A percentile compares a stretch with the other conserved stretches of the same genome.
Evolutionary conservation across 2,888 invertebrate species (phyloP).

Genomic region (Chirona hameri): DNA sequence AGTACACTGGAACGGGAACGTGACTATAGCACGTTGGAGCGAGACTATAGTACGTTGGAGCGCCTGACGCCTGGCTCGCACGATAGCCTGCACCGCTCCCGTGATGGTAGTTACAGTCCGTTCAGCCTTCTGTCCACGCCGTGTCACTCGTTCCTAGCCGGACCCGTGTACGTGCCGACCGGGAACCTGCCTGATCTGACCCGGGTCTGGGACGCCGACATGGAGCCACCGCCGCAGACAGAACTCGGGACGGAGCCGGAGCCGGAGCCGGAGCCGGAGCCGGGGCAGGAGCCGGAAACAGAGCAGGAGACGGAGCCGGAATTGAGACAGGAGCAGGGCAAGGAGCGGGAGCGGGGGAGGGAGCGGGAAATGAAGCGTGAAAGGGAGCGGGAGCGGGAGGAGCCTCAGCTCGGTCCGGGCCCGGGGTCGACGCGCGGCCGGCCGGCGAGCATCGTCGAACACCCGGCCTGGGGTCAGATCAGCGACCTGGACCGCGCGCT

Average conservation of each 20-base stretch:
- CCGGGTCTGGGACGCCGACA: background rate
- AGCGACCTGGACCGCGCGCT: conserved; percentile 22
- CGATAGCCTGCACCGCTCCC: background rate
- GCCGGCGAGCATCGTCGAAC: conserved; percentile 4
- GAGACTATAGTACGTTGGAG: background rate
- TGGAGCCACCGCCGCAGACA: background rate
- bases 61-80: background rate
- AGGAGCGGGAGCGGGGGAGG: background rate
- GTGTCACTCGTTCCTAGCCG: conserved; percentile 6
- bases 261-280: no score
- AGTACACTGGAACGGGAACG: background rate
- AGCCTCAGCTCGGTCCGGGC: background rate
- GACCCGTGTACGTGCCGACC: background rate
- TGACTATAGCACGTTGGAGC: background rate
- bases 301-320: background rate
- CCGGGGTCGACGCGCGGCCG: background rate
- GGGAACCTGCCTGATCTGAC: background rate
- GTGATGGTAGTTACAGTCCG: conserved; percentile 3
- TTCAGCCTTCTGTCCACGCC: conserved; percentile 23
- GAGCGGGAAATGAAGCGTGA: no score
- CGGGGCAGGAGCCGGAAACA: no score
- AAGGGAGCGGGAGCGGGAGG: no score
- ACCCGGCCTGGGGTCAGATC: conserved; percentile 26
- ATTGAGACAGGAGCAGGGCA: background rate
- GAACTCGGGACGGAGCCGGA: no score